A percentile compares a stretch with the other conserved stretches of the same genome.
Evolutionary conservation across 2,797 vertebrate species (phyloP).

Genomic region (Falco columbarius): DNA sequence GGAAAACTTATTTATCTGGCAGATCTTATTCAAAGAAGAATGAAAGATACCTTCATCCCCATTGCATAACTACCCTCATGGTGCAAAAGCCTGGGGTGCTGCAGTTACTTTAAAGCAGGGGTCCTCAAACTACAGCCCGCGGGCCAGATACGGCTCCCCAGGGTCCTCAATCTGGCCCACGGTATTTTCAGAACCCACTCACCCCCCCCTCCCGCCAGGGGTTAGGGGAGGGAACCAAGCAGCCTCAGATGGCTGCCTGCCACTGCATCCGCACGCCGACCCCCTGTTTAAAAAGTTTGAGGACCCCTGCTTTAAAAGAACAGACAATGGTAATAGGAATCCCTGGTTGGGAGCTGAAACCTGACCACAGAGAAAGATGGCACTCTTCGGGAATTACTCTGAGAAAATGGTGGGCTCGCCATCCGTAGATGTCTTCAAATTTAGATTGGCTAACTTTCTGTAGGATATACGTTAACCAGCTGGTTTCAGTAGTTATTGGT

Average conservation of each 20-base stretch:
- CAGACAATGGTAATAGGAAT: not conserved
- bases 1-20: not conserved
- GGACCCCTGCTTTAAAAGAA: not conserved
- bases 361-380: not conserved
- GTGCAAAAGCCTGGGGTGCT: not conserved
- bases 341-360: not conserved
- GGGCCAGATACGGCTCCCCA: too few relatives aligned
- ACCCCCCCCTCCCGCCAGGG: too few relatives aligned
- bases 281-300: too few relatives aligned
- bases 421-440: not conserved
- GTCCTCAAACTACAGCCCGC: too few relatives aligned
- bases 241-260: too few relatives aligned
- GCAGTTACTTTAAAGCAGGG: not conserved
- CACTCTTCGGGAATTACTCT: not conserved
- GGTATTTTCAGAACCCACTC: too few relatives aligned
- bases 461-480: not conserved
- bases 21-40: not conserved
- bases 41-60: not conserved
- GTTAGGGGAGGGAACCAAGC: too few relatives aligned
- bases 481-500: not conserved
- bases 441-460: not conserved
- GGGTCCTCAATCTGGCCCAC: too few relatives aligned
- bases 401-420: not conserved
- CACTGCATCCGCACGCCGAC: too few relatives aligned
- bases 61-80: not conserved